Base-by-base conservation (phyloP, 2,797 vertebrate species). In the Sebastes steindachneri region DNA sequence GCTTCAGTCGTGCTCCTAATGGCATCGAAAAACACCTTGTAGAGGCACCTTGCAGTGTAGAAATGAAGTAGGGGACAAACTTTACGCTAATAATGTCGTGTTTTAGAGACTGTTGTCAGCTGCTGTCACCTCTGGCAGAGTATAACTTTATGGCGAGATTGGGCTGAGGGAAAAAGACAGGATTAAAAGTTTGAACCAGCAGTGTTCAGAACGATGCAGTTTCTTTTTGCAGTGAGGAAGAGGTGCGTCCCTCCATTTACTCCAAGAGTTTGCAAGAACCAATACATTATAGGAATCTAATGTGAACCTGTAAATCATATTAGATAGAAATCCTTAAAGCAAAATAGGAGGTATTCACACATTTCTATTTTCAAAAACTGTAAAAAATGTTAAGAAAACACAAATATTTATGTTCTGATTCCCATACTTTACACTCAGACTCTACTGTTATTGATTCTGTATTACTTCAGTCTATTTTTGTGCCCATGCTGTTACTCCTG, bases 1-100 rank as follows among this genome's bases (percentile, higher is more conserved):
- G 12, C 57, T 72, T 80, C 63, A 41, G 12, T 60, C 59, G 28
- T 73, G 69, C 62, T 77, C 65, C 60, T 45, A 62, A 48, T 25
- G 58, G 26, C 68, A n/a, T 63, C 23, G 48, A 21, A 77, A 31
- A 31, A 60, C 57, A 78, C 65, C 45, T 80, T 15, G 15, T 28
- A 70, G 73, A 59, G 54, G 3, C 41, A 48, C 41, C 41, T 48
- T 48, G 41, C 0, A 19, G 37, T 9, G 7, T 29, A 12, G 3
- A 17, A 62, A 45, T 12, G 1, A 69, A 71, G 11, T 15, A 48
- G 5, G 48, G 41, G 53, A 10, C 74, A 73, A 73, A 68, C 3
- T 15, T 31, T 17, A 23, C 8, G 3, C 9, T n/a, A 17, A 33
- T 51, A 2, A 29, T 6, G 7, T 21, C 5, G 21, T 59, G 48